Evolutionary conservation across 2,888 invertebrate genomes (phyloP).

Genomic region (Cylloceria caligata): DNA sequence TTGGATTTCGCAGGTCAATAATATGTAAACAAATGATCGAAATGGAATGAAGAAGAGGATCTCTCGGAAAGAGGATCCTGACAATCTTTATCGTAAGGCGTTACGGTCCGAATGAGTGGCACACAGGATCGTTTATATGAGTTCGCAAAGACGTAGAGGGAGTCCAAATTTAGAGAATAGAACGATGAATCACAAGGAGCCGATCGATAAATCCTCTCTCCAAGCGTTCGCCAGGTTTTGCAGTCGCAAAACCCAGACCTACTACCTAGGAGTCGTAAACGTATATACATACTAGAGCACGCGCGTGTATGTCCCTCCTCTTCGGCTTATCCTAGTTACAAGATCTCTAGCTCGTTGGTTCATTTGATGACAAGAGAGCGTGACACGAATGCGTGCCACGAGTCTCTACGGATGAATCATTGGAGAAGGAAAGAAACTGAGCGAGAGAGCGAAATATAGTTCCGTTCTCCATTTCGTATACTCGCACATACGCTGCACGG

Average conservation of each 20-base stretch:
- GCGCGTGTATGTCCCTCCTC: background rate
- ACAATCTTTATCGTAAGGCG: background rate
- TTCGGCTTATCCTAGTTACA: conserved; percentile 41
- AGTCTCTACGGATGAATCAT: conserved; percentile 59
- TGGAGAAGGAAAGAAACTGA: conserved; percentile 45
- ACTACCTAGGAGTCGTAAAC: background rate
- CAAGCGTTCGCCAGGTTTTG: conserved; percentile 2
- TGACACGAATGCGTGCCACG: conserved; percentile 62
- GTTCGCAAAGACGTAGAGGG: conserved; percentile 4
- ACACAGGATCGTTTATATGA: conserved; percentile 1
- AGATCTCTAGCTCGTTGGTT: conserved; percentile 46
- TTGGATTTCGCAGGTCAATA: no score
- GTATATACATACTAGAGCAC: background rate
- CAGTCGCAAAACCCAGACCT: conserved; percentile 1
- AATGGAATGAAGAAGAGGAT: conserved; percentile 10
- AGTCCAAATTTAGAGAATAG: conserved; percentile 34
- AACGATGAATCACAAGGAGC: conserved; percentile 62
- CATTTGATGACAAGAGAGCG: conserved; percentile 59
- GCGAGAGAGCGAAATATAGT: conserved; percentile 36
- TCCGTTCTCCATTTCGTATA: conserved; percentile 48
- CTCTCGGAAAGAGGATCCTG: background rate
- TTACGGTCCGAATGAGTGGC: background rate
- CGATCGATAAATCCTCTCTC: conserved; percentile 54
- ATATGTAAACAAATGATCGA: background rate
- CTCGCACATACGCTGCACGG: background rate